These are phyloP conservation scores for Lasioglossum villosulum DNA, from an alignment of 2,888 invertebrate species.

Conservation along the genomic window DNA sequence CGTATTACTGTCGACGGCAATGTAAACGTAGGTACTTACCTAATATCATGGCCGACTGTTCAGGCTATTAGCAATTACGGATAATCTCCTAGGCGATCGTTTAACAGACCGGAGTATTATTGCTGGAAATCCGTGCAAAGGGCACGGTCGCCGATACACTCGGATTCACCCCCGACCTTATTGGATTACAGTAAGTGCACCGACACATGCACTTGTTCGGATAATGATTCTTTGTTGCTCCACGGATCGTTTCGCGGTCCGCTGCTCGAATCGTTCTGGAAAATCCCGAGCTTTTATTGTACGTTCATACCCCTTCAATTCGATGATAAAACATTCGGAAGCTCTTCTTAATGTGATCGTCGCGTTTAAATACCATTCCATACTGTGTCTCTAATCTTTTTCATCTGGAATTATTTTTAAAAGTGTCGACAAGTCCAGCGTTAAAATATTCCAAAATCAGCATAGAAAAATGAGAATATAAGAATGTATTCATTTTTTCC, in stretches of 20 bases:
- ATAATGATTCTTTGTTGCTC: conserved; percentile 48
- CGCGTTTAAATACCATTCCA: too few species aligned
- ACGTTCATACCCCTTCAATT: not conserved
- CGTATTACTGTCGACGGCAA: conserved; percentile 66
- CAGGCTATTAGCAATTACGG: conserved; percentile 77
- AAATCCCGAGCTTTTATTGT: not conserved
- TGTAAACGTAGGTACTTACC: conserved; percentile 56
- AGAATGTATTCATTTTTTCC: too few species aligned
- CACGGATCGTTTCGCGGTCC: conserved; percentile 11
- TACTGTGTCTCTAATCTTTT: too few species aligned
- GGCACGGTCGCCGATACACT: conserved; percentile 29
- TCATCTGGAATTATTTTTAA: too few species aligned
- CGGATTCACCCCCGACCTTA: conserved; percentile 44
- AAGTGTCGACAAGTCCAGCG: too few species aligned
- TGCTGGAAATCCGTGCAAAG: conserved; percentile 67
- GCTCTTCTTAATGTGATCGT: not conserved
- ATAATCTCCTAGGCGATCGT: conserved; percentile 74
- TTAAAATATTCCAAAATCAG: too few species aligned
- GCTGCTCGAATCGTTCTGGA: not conserved
- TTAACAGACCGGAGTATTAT: conserved; percentile 72
- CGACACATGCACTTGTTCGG: conserved; percentile 34
- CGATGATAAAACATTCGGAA: not conserved
- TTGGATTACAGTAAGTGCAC: conserved; percentile 55
- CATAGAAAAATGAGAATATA: too few species aligned
- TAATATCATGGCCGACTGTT: conserved; percentile 69